These are phyloP conservation scores for Ceyx margarethae DNA, from an alignment of 2,113 vertebrate genomes.

Conservation along the genomic window DNA sequence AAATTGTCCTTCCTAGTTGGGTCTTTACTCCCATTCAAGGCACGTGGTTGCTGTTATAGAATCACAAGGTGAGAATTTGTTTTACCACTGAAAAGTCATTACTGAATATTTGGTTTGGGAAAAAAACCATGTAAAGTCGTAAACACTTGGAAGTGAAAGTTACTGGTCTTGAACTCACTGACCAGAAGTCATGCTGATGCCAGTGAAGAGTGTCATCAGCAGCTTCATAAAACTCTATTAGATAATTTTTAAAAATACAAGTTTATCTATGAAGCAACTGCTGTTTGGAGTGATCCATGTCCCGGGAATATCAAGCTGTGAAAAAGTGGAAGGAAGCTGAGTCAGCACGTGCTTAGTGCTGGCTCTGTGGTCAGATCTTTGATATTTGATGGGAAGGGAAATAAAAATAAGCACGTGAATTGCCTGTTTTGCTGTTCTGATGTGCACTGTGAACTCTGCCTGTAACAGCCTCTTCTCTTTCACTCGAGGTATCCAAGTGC, in stretches of 20 bases:
- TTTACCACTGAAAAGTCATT: neutral
- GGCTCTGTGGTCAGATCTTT: neutral
- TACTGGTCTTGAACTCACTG: neutral
- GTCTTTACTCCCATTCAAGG: neutral
- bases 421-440: neutral
- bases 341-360: neutral
- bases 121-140: neutral
- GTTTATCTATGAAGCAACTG: neutral
- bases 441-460: neutral
- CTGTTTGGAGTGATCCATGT: rapidly evolving
- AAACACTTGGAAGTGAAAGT: neutral
- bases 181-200: neutral
- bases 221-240: neutral
- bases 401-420: neutral
- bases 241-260: neutral
- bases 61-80: neutral
- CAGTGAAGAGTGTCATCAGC: rapidly evolving
- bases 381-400: neutral
- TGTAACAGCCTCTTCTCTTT: neutral
- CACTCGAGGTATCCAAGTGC: constrained; percentile 90
- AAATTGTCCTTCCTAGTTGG: neutral
- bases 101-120: neutral
- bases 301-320: neutral
- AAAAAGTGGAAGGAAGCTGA: neutral
- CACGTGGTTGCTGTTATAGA: neutral